Base-by-base conservation (phyloP, 2,113 vertebrate species). In the Callaeas wilsoni region DNA sequence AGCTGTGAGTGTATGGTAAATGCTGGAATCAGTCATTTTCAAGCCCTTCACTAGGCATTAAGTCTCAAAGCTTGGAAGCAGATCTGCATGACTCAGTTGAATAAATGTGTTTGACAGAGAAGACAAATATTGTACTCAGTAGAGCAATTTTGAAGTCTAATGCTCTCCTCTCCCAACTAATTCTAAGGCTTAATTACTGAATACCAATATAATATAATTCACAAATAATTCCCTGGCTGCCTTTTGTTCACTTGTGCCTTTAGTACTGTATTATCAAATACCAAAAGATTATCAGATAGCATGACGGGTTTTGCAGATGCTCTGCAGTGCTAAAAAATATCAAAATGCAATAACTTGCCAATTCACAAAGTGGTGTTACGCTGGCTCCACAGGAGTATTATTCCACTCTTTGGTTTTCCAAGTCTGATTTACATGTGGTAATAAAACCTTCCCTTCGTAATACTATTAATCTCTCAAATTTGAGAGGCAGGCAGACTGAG, bases 171-270 rank as follows among this genome's bases (percentile, higher is more conserved):
- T 96, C 80, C 77, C 86, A 92, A 93, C 88, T 95, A 94, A 96
- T 97, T 96, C 92, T 92, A 82, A 82, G 55, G 92, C 90, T 96
- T 96, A 96, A 96, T 96, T 95, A 95, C 90, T 71, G 92, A 96
- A 96, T 84, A 92, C 79, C 90, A 87, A 89, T 93, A 94, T 92
- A 35, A 90, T 94, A 79, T 94, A 94, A 94, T 95, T 97, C 96
- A 92, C 92, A 93, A 95, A 94, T 94, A 96, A 96, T 95, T 97
- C 95, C 96, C 96, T 57, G 90, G 50, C 88, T 96, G 90, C 83
- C 77, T 93, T 94, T 94, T 97, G 84, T 95, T 97, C 94, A 42
- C 65, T 87, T 95, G 65, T 95, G 93, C 87, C 70, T 82, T 90
- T 90, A 62, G 49, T 89, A 68, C 67, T 27, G 0, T 64, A 81